phyloP scores from a whole-genome alignment of 2,888 invertebrate species.

The Epicampocera succincta region DNA sequence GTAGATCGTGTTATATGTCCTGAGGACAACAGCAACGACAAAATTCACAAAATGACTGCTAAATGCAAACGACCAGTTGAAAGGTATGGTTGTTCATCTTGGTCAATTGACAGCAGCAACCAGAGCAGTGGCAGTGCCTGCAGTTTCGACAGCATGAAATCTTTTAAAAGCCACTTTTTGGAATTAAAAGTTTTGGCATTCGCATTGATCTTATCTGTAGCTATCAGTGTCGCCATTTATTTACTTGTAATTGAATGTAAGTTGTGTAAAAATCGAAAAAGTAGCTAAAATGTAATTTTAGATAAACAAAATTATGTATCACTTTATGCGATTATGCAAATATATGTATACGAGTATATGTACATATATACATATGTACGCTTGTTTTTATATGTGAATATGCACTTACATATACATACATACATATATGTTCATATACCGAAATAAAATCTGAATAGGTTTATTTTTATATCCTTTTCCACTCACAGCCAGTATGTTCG shows the following conservation, averaged over 20 bases:
- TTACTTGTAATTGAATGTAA: slow-evolving; percentile 78
- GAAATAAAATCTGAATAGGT: too few relatives aligned
- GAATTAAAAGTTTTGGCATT: slow-evolving; percentile 74
- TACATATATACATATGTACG: not conserved
- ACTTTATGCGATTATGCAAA: not conserved
- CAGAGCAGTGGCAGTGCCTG: slow-evolving; percentile 15
- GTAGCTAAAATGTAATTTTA: not conserved
- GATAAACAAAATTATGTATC: slow-evolving; percentile 2
- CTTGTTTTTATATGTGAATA: not conserved
- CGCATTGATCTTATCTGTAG: slow-evolving; percentile 72
- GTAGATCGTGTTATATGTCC: slow-evolving; percentile 36
- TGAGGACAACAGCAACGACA: slow-evolving; percentile 9
- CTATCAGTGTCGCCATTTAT: slow-evolving; percentile 76
- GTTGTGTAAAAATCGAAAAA: slow-evolving; percentile 60
- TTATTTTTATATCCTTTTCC: too few relatives aligned
- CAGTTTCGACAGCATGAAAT: slow-evolving; percentile 26
- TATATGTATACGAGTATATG: not conserved
- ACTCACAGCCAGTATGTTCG: too few relatives aligned
- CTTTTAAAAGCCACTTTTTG: slow-evolving; percentile 67
- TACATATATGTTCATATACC: too few relatives aligned
- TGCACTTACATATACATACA: too few relatives aligned
- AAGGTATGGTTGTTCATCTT: slow-evolving; percentile 24
- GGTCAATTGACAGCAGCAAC: slow-evolving; percentile 36
- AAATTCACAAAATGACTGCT: not conserved
- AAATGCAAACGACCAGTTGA: not conserved